phyloP scores from a whole-genome alignment of 1,140 invertebrate species.

The Sesamia nonagrioides region DNA sequence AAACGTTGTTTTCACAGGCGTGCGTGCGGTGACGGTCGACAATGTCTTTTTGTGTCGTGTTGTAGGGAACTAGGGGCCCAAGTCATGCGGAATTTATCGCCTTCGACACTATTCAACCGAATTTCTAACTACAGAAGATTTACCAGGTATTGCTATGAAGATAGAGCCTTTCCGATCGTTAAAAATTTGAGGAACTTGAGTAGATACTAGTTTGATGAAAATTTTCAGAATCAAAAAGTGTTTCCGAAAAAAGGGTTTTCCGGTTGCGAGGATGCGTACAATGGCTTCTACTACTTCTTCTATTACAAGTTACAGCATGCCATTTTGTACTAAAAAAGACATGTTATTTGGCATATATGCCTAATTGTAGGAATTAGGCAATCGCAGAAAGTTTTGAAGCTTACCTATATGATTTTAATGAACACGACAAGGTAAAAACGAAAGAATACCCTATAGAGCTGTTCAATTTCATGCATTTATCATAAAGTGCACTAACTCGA shows the following conservation, averaged over 20 bases:
- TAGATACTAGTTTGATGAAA: too few species aligned
- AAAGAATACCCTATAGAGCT: not conserved
- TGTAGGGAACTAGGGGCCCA: conserved; percentile 20
- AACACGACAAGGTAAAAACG: not conserved
- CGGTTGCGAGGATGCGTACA: too few species aligned
- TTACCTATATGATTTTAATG: too few species aligned
- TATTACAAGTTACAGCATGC: too few species aligned
- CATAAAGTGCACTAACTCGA: not conserved
- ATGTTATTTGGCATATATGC: too few species aligned
- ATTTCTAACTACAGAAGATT: conserved; percentile 1
- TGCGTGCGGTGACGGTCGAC: conserved; percentile 41
- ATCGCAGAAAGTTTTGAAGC: too few species aligned
- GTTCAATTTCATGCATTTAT: not conserved
- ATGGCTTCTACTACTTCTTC: too few species aligned
- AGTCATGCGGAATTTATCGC: conserved; percentile 43
- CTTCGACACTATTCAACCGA: conserved; percentile 38
- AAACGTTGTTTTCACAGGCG: conserved; percentile 54
- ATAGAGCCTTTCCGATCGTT: not conserved
- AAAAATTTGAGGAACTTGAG: too few species aligned
- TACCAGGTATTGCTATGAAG: not conserved
- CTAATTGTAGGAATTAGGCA: too few species aligned
- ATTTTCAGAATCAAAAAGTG: too few species aligned
- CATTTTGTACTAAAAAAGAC: too few species aligned
- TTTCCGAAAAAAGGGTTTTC: too few species aligned
- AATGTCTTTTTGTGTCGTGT: conserved; percentile 40